phyloP scores from a whole-genome alignment of 2,888 invertebrate species.

The Venusia cambrica region DNA sequence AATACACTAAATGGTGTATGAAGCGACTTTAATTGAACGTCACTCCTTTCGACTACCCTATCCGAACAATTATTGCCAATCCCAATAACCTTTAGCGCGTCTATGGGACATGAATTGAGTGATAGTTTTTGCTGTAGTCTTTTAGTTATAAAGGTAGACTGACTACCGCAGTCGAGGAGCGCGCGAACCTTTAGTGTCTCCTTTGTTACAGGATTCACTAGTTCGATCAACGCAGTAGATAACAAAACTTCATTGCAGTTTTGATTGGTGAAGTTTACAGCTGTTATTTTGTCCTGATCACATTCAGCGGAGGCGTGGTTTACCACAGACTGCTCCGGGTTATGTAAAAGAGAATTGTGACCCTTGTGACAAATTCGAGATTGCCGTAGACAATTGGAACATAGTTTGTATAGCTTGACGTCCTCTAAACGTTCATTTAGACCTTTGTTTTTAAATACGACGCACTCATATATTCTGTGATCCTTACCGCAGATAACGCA shows the following conservation, averaged over 20 bases:
- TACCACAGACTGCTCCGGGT: slow-evolving; percentile 22
- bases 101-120: too few relatives aligned
- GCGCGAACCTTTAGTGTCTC: too few relatives aligned
- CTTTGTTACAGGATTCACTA: not conserved
- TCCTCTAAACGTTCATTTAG: slow-evolving; percentile 17
- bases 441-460: slow-evolving; percentile 24
- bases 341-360: too few relatives aligned
- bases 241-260: not conserved
- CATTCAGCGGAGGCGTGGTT: slow-evolving; percentile 22
- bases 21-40: too few relatives aligned
- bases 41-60: too few relatives aligned
- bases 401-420: slow-evolving; percentile 26
- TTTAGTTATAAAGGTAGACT: too few relatives aligned
- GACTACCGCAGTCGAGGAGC: too few relatives aligned
- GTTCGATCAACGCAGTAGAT: slow-evolving; percentile 3
- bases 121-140: too few relatives aligned
- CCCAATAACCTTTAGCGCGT: too few relatives aligned
- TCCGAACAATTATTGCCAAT: too few relatives aligned
- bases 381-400: slow-evolving; percentile 27
- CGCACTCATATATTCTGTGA: slow-evolving; percentile 34
- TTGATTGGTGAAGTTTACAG: slow-evolving; percentile 1
- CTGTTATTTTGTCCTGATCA: not conserved
- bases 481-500: slow-evolving; percentile 27
- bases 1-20: too few relatives aligned
- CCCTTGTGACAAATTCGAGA: too few relatives aligned